A percentile compares a stretch with the other conserved stretches of the same genome.
phyloP scores from a whole-genome alignment of 1,140 invertebrate species.

The Halictus rubicundus region DNA sequence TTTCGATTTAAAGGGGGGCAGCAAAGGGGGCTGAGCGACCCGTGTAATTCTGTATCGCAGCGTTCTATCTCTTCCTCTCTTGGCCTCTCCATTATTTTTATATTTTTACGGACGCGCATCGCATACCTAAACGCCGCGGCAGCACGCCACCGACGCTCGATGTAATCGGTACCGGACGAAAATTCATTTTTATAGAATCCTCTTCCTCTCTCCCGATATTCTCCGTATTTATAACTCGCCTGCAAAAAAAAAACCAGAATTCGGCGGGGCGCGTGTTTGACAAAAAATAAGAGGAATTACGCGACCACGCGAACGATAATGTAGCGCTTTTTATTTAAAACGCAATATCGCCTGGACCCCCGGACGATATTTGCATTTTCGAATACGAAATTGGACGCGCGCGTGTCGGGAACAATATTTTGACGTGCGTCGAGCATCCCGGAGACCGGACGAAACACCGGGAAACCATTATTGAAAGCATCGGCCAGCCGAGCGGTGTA shows the following conservation, averaged over 20 bases:
- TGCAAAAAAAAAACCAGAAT: neutral
- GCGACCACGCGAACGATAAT: neutral
- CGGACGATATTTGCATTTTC: conserved; percentile 12
- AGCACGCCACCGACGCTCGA: conserved; percentile 26
- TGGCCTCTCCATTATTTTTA: neutral
- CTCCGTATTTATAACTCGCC: conserved; percentile 6
- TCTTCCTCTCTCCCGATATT: conserved; percentile 33
- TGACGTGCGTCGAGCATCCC: too few relatives aligned
- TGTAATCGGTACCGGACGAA: conserved; percentile 46
- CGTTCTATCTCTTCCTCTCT: conserved; percentile 17
- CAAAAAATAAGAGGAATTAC: conserved; percentile 26
- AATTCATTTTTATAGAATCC: conserved; percentile 59
- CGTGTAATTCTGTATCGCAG: conserved; percentile 37
- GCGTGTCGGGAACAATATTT: neutral
- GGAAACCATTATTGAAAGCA: conserved; percentile 8
- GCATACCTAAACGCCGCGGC: conserved; percentile 35
- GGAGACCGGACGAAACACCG: neutral
- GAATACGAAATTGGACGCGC: neutral
- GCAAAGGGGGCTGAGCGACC: conserved; percentile 5
- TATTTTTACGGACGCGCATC: conserved; percentile 35
- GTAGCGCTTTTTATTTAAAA: conserved; percentile 14
- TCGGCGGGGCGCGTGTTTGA: neutral
- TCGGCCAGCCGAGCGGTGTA: neutral
- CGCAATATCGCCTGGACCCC: neutral
- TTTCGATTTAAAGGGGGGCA: neutral